Evolutionary conservation across 2,797 vertebrate genomes (phyloP).

Genomic region (Pelobates cultripes): DNA sequence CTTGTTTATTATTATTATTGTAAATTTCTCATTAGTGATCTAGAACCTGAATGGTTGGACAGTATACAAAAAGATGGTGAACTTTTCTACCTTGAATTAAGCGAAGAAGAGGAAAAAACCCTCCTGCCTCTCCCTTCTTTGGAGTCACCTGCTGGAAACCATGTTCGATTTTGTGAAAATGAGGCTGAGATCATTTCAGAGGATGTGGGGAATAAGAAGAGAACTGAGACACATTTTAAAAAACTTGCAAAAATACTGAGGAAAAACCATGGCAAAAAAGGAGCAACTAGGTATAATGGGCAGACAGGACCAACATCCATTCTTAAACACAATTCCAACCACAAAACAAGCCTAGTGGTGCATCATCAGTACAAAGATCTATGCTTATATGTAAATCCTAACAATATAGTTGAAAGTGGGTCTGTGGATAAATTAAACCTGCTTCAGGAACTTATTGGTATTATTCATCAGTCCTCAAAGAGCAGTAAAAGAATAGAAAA

Average conservation of each 20-base stretch:
- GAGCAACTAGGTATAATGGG: constrained; percentile 57
- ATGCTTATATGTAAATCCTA: constrained; percentile 89
- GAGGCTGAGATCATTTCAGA: constrained; percentile 88
- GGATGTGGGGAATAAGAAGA: constrained; percentile 68
- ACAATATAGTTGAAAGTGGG: constrained; percentile 69
- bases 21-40: constrained; percentile 74
- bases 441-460: constrained; percentile 87
- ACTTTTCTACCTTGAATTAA: constrained; percentile 94
- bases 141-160: constrained; percentile 79
- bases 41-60: constrained; percentile 94
- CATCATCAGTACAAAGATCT: constrained; percentile 86
- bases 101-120: constrained; percentile 88
- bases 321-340: constrained; percentile 81
- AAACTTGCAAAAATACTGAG: constrained; percentile 83
- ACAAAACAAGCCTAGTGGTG: constrained; percentile 70
- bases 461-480: constrained; percentile 82
- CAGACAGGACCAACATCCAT: constrained; percentile 81
- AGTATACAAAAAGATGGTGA: constrained; percentile 93
- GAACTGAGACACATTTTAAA: constrained; percentile 80
- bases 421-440: constrained; percentile 70
- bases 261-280: constrained; percentile 72
- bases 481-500: constrained; percentile 67
- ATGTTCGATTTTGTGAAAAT: constrained; percentile 89
- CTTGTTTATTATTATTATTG: not conserved
- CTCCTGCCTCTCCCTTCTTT: constrained; percentile 71